These are phyloP conservation scores for Drymodes brunneopygia DNA, from an alignment of 2,113 vertebrate genomes.

Conservation along the genomic window DNA sequence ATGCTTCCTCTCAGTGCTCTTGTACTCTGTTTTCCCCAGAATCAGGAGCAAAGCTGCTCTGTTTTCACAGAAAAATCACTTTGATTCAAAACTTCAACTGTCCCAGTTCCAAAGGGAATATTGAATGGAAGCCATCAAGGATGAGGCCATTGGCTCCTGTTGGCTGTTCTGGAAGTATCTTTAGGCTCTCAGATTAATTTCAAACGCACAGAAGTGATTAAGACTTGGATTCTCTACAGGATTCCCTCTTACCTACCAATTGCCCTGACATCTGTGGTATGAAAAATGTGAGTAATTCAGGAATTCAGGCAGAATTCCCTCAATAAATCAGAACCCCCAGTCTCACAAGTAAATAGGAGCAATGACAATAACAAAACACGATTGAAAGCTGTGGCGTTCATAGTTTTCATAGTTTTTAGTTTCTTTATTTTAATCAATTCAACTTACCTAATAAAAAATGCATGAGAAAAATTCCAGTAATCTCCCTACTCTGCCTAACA, in stretches of 20 bases:
- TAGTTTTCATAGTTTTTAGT: fast-evolving
- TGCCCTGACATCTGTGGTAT: not conserved
- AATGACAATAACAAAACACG: not conserved
- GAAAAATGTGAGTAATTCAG: not conserved
- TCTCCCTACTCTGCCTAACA: not conserved
- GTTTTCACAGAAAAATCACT: not conserved
- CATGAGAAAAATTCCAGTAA: not conserved
- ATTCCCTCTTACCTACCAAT: not conserved
- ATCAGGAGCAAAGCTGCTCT: not conserved
- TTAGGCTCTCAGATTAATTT: not conserved
- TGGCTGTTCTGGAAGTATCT: not conserved
- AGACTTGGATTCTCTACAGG: not conserved
- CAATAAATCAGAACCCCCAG: not conserved
- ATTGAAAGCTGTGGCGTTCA: not conserved
- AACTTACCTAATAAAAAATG: not conserved
- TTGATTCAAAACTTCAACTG: not conserved
- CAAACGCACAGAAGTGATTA: not conserved
- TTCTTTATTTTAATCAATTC: not conserved
- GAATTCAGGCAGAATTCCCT: not conserved
- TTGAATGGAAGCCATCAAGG: not conserved
- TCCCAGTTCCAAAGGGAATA: not conserved
- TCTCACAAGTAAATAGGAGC: not conserved
- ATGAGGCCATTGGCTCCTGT: not conserved
- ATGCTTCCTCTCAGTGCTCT: not conserved
- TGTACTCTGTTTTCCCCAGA: not conserved